Conservation (phyloP, 2,113 vertebrate genomes). For the Psophia crepitans region DNA sequence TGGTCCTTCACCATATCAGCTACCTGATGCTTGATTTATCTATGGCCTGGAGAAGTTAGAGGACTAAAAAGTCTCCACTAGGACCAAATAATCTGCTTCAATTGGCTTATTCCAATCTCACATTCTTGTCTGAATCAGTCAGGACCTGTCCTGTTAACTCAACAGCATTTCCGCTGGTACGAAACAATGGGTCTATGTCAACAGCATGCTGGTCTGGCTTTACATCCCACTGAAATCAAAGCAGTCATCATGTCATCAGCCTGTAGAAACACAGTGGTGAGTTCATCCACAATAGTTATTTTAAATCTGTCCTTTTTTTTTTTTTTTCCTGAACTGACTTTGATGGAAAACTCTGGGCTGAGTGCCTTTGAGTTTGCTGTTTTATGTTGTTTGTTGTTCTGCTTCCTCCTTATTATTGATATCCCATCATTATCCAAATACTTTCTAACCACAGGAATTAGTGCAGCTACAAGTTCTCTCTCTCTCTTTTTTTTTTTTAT, state of each 20-base stretch:
- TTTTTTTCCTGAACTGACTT: background rate
- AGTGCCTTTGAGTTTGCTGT: background rate
- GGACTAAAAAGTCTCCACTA: background rate
- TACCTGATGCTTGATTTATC: background rate
- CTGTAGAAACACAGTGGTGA: background rate
- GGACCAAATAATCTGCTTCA: background rate
- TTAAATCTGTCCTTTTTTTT: background rate
- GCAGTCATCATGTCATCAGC: conserved; percentile 26
- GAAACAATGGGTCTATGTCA: conserved; percentile 35
- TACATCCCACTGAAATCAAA: conserved; percentile 15
- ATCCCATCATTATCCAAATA: conserved; percentile 44
- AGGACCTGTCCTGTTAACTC: background rate
- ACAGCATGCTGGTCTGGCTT: background rate
- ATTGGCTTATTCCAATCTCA: background rate
- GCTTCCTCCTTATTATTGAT: conserved; percentile 47
- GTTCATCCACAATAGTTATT: background rate
- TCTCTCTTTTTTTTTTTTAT: background rate
- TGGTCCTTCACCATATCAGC: background rate
- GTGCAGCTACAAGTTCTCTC: background rate
- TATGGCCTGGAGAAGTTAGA: background rate
- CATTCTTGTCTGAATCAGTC: conserved; percentile 30
- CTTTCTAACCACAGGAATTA: conserved; percentile 59
- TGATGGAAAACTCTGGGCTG: conserved; percentile 7
- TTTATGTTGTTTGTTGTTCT: conserved; percentile 48
- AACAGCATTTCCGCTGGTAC: background rate